phyloP scores from a whole-genome alignment of 2,888 invertebrate species.

The Trichogramma dendrolimi region DNA sequence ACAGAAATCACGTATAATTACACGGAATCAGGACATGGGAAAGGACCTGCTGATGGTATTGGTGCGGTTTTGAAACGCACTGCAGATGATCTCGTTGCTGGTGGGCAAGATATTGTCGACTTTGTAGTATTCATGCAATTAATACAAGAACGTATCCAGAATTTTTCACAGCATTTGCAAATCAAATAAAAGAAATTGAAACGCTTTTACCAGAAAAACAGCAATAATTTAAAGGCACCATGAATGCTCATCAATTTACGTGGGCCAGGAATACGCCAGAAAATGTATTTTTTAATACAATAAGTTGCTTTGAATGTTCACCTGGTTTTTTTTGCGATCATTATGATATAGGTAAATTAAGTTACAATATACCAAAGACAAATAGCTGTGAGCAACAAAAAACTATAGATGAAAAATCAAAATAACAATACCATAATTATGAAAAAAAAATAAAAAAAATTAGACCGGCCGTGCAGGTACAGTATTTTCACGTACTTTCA shows the following conservation, averaged over 20 bases:
- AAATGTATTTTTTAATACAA: background rate
- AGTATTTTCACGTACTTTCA: too few relatives aligned
- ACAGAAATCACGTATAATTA: constrained; percentile 23
- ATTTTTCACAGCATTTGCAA: constrained; percentile 9
- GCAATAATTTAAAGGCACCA: constrained; percentile 18
- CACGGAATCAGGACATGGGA: constrained; percentile 25
- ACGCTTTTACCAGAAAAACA: constrained; percentile 12
- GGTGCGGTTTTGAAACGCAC: constrained; percentile 21
- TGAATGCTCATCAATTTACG: constrained; percentile 25
- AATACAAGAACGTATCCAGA: constrained; percentile 18
- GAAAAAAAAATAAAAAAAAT: too few relatives aligned
- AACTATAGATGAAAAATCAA: too few relatives aligned
- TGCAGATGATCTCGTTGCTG: constrained; percentile 27
- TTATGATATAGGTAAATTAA: background rate
- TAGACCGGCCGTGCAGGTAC: too few relatives aligned
- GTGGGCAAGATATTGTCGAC: constrained; percentile 21
- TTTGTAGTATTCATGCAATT: constrained; percentile 19
- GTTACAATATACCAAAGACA: background rate
- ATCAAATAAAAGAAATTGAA: constrained; percentile 18
- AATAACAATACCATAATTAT: too few relatives aligned
- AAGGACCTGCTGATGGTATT: constrained; percentile 27
- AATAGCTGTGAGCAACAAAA: too few relatives aligned
- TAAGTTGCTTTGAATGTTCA: background rate
- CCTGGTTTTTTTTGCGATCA: background rate
- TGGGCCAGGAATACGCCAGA: constrained; percentile 13